Evolutionary conservation across 2,113 vertebrate species (phyloP), one percentile per base, ranked within the genome.

Genomic region (Petrocephalus zakoni): DNA sequence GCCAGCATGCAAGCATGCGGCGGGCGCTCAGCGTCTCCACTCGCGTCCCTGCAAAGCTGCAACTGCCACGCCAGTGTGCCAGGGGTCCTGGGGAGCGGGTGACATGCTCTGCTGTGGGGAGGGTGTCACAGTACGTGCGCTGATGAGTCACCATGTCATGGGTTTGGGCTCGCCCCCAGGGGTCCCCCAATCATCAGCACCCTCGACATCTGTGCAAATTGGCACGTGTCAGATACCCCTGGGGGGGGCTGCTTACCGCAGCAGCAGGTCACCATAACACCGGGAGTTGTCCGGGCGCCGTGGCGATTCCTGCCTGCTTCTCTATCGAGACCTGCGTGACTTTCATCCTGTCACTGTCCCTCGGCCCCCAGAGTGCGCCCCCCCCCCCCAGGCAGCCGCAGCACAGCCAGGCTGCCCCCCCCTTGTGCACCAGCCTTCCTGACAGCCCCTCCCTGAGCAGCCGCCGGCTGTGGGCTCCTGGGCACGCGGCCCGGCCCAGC

Each of bases 401-500:
- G 91, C 87, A 91, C 92, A 90, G 88, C 37, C 92, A 92, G 93
- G 37, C 93, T 89, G 85, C 89, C 91, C 89, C 95, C 92, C 93
- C 25, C 61, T 29, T 92, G 93, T 95, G 91, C 93, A 91, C 90
- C 91, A 91, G 8, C 56, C 25, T 68, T 93, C 94, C 92, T 93
- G 93, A 85, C 91, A 93, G 91, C 90, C 85, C 90, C 87, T 94
- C 91, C 46, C 89, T 91, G 46, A 83, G 47, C 37, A 46, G 75
- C 75, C 6, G 1, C 42, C 22, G 29, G 75, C 37, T 46, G 72
- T 8, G 72, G 72, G 13, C 58, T 78, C 11, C 15, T 13, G 6
- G 72, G 34, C 72, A 42, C 19, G 13, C 15, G 37, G 34, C 37
- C 42, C 46, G 7, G 8, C 37, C 46, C 46, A 83, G 81, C 22